These are phyloP conservation scores for Nasonia vitripennis DNA, from an alignment of 1,140 invertebrate genomes.

Conservation along the genomic window DNA sequence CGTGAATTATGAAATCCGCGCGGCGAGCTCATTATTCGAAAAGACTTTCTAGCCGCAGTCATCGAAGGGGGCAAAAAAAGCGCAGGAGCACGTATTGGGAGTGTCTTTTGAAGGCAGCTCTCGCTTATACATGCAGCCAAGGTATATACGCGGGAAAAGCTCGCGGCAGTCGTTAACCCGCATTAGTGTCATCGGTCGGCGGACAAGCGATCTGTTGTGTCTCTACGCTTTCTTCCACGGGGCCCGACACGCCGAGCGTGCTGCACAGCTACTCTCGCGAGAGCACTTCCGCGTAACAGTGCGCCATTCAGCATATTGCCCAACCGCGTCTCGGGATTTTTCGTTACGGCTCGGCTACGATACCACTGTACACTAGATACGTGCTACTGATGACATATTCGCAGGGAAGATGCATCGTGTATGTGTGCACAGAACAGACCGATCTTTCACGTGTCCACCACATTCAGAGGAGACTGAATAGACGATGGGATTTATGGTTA, in stretches of 20 bases:
- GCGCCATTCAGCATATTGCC: conserved; percentile 57
- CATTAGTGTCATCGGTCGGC: conserved; percentile 58
- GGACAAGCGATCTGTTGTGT: conserved; percentile 62
- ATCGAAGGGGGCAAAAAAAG: neutral
- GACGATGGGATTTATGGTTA: neutral
- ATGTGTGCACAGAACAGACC: neutral
- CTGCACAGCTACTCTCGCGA: conserved; percentile 16
- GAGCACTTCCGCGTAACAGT: conserved; percentile 64
- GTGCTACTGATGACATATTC: neutral
- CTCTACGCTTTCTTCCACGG: conserved; percentile 24
- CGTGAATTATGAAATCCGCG: conserved; percentile 28
- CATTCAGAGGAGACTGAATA: neutral
- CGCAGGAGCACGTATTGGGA: neutral
- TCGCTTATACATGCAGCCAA: neutral
- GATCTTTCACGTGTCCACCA: neutral
- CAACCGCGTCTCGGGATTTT: conserved; percentile 1
- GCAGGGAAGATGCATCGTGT: neutral
- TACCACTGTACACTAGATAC: no score
- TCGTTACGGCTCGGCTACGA: neutral
- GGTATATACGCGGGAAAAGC: conserved; percentile 51
- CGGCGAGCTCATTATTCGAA: conserved; percentile 33
- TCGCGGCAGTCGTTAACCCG: conserved; percentile 61
- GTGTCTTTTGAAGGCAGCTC: neutral
- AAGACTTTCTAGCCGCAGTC: conserved; percentile 4
- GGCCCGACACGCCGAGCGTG: conserved; percentile 13